Evolutionary conservation across 2,888 invertebrate genomes (phyloP).

Genomic region (Agonopterix subpropinquella): DNA sequence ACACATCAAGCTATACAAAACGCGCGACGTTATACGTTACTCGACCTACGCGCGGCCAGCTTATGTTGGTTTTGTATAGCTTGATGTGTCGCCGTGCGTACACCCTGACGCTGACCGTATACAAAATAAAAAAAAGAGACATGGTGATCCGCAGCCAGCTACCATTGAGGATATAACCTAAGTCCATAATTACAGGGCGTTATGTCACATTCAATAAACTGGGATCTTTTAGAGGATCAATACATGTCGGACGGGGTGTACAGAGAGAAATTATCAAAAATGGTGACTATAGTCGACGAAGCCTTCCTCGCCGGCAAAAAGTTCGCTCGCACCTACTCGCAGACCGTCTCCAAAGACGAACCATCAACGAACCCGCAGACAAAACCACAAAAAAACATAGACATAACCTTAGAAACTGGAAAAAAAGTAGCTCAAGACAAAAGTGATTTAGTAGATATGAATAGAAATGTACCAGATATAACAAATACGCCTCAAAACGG

Average conservation of each 20-base stretch:
- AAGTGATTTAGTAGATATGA: conserved; percentile 25
- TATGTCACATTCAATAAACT: conserved; percentile 95
- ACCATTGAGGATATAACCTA: neutral
- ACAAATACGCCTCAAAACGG: conserved; percentile 27
- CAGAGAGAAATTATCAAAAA: conserved; percentile 89
- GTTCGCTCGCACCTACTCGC: conserved; percentile 79
- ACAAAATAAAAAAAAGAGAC: no score
- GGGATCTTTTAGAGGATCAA: conserved; percentile 93
- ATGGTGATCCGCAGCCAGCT: no score
- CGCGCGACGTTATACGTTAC: no score
- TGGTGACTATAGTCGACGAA: conserved; percentile 87
- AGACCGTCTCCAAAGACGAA: conserved; percentile 22
- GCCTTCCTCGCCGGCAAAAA: conserved; percentile 83
- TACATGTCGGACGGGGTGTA: conserved; percentile 88
- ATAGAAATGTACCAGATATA: conserved; percentile 27
- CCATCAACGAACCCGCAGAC: conserved; percentile 13
- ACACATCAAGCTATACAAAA: no score
- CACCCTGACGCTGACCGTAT: no score
- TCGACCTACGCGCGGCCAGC: no score
- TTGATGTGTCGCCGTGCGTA: no score
- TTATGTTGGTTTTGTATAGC: no score
- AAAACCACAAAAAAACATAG: conserved; percentile 16
- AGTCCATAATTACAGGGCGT: conserved; percentile 83
- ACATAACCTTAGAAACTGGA: conserved; percentile 17
- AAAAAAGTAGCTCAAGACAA: neutral